Base-by-base conservation (phyloP, 2,888 invertebrate genomes). In the Gandaritis pyraliata region DNA sequence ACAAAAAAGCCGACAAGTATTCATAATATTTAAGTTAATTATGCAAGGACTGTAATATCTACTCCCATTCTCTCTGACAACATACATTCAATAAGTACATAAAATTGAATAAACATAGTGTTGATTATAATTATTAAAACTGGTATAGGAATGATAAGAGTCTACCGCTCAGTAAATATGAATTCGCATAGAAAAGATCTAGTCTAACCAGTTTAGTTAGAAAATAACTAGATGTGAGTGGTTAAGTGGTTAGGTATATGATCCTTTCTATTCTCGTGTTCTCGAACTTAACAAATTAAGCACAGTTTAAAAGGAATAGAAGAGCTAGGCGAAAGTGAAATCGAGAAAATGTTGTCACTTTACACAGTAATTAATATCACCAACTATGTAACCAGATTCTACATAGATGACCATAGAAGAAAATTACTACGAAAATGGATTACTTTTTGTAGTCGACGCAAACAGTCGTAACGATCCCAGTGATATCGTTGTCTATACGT, bases 131-230 rank as follows among this genome's bases (percentile, higher is more conserved):
- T 54, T 54, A 16, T 16, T 8, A 23, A 30, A 50, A 55, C 55
- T 30, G 45, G 60, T 55, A 29, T 38, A 18, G 23, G 23, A 23
- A 6, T 6, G 15, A 45, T 54, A 45, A 38, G 39, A 48, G 48
- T n/a, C 23, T 16, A 48, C 41, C 41, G 47, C 52, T 47, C 16
- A 41, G 43, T 48, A 48, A 53, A 59, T 53, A 59, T 53, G 39
- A 29, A 43, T 43, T 11, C 2, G 16, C 11, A 43, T 43, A 54
- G 49, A 50, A 60, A 54, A 50, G 43, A 43, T 49, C 16, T 16
- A 30, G 12, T 18, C 36, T 15, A 16, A 16, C 33, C 36, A 36
- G 49, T 49, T 33, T 36, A 36, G 4, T 43, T 33, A 30, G 43
- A 43, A 29, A 29, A 30, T 29, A 43, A 39, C 23, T 43, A 43